These are phyloP conservation scores for Archilochus colubris DNA, from an alignment of 2,113 vertebrate species.

Conservation along the genomic window DNA sequence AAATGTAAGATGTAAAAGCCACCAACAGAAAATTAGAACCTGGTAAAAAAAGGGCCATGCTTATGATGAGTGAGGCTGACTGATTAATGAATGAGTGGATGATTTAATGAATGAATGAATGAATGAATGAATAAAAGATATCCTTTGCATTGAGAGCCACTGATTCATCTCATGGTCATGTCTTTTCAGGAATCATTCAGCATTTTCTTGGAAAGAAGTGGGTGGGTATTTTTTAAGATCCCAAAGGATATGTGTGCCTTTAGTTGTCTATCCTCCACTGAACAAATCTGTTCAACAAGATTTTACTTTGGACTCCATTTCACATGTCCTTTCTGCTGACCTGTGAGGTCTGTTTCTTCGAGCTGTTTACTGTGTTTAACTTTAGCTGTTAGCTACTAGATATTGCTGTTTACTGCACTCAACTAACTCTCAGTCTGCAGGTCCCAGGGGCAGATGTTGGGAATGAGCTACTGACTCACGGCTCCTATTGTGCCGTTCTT, in stretches of 20 bases:
- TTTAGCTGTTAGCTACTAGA: conserved; percentile 9
- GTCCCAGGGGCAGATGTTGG: background rate
- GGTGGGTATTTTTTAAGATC: background rate
- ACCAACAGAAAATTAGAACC: background rate
- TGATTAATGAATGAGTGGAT: background rate
- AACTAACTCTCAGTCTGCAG: background rate
- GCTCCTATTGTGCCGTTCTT: background rate
- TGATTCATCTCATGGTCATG: background rate
- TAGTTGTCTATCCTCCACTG: background rate
- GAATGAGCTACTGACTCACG: background rate
- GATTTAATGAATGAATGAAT: background rate
- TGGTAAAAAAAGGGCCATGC: background rate
- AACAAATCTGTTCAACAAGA: background rate
- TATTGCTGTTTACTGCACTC: background rate
- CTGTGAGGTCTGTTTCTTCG: background rate
- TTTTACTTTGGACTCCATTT: background rate
- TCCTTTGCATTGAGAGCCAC: background rate
- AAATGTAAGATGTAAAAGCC: background rate
- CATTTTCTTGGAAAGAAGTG: background rate
- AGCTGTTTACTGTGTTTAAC: background rate
- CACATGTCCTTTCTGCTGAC: background rate
- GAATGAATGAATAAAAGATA: background rate
- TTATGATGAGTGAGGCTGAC: background rate
- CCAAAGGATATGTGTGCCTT: background rate
- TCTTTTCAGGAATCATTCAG: background rate